Percentiles rank a stretch among this genome's conserved stretches.
Conservation (phyloP, 2,113 vertebrate species). For the Sebastes schlegelii region DNA sequence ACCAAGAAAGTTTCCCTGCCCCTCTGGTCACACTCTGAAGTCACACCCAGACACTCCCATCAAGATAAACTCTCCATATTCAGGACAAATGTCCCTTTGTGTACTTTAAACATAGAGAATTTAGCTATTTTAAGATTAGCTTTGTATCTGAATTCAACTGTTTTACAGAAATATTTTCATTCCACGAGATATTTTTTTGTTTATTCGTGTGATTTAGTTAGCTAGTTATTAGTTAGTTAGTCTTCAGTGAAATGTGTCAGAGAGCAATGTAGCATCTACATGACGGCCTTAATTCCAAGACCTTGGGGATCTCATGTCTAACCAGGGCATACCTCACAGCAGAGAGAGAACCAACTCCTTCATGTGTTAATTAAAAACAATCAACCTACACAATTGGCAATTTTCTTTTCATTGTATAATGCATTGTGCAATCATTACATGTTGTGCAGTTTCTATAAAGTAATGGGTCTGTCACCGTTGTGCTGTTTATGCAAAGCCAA, state of each 20-base stretch:
- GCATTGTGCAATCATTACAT: neutral
- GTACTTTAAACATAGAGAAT: neutral
- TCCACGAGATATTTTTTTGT: neutral
- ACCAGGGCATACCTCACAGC: constrained; percentile 80
- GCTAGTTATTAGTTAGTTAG: neutral
- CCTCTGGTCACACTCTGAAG: constrained; percentile 38
- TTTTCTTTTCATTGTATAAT: constrained; percentile 2
- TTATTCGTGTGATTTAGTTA: neutral
- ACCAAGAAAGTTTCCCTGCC: constrained; percentile 32
- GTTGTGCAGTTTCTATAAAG: neutral
- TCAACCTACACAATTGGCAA: neutral
- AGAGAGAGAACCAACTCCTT: constrained; percentile 68
- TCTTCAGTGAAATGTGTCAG: neutral
- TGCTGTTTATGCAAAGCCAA: neutral
- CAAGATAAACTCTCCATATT: neutral
- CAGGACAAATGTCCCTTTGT: neutral
- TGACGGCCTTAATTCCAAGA: constrained; percentile 63
- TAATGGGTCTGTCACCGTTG: neutral
- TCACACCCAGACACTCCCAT: constrained; percentile 63
- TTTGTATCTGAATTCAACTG: neutral
- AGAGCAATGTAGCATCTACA: constrained; percentile 65
- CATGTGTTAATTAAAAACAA: constrained; percentile 83
- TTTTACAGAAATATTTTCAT: neutral
- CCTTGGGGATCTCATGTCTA: constrained; percentile 39
- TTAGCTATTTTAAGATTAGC: neutral